Base-by-base conservation (phyloP, 2,888 invertebrate genomes). In the Caenorhabditis sp. region DNA sequence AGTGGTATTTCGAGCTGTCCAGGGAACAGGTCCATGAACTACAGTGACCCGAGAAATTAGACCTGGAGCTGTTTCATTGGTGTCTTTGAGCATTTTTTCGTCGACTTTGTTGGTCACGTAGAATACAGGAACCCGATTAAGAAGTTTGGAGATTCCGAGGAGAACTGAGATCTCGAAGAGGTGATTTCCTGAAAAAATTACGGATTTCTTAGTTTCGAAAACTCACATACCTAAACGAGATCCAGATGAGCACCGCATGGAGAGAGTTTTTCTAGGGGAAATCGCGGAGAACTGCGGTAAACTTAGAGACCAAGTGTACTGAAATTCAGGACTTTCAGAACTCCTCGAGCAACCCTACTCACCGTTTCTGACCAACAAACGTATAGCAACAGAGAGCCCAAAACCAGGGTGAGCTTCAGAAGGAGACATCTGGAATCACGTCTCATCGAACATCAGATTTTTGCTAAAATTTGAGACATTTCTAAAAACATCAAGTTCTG, bases 171-270 rank as follows among this genome's bases (percentile, higher is more conserved):
- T 31, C n/a, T 58, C 58, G 58, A 58, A 58, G 7, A 58, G 4
- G 6, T 58, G 58, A n/a, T 58, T 58, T 31, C 58, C 58, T 58
- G 31, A 28, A 54, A 54, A 35, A n/a, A n/a, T n/a, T n/a, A n/a
- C n/a, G n/a, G n/a, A n/a, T 4, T 35, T 35, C 26, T 54, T 14
- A 10, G n/a, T 0, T 26, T 54, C 22, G 12, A 14, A 2, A 1
- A 14, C 26, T 26, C 0, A n/a, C 5, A 3, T 54, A 54, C 54
- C 54, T 54, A 54, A 26, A 1, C 54, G 14, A 26, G 54, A 54
- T 7, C 26, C 5, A 24, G 54, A 8, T 12, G 26, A 54, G 4
- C 24, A 8, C 8, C 54, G 54, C 4, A 26, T 26, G 8, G 54
- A 54, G 10, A 54, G 49, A 4, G 8, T 6, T 35, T 35, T 35